Evolutionary conservation across 2,113 vertebrate genomes (phyloP), one percentile per base, ranked within the genome.

Genomic region (Microcebus murinus): DNA sequence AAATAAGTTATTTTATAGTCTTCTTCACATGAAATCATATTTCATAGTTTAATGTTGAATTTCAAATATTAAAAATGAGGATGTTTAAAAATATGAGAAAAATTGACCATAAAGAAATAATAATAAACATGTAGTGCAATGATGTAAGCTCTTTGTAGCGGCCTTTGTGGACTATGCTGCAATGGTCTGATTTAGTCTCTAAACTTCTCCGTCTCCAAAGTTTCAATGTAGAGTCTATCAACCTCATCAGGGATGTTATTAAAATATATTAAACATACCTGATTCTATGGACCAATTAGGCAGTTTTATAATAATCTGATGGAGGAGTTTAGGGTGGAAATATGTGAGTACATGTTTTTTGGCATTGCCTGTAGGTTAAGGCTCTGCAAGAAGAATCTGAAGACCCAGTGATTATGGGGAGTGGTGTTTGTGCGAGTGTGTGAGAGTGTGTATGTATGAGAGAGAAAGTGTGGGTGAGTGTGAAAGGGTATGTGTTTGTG

Each of bases 41-140:
- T 67, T 94, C 36, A 71, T 55, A 92, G 63, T 79, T 89, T 92
- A 90, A 90, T 77, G 10, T 63, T 55, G 8, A 70, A 55, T 94
- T 95, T 80, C 59, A 57, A 84, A 77, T 85, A 85, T 6, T 45
- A 7, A 79, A 95, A 74, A 85, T 73, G 36, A 25, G 3, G 27
- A 29, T 71, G 18, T 55, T 94, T 18, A 82, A 76, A 74, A 95
- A 36, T 55, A 39, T 57, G 34, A 84, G 25, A 48, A 65, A 65
- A 94, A 4, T 20, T 81, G 23, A 57, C 31, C 67, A 73, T 73
- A 84, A 87, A 55, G 17, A 80, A 59, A 11, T 61, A 65, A 55
- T 45, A 67, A 68, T 29, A 50, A 86, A 17, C 10, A 85, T n/a
- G 15, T 2, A 50, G 8, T 50, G 7, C 3, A 55, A 8, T 36